Percentiles rank a stretch among this genome's conserved stretches.
These are phyloP conservation scores for Rallus limicola DNA, from an alignment of 2,113 vertebrate genomes.

Conservation along the genomic window DNA sequence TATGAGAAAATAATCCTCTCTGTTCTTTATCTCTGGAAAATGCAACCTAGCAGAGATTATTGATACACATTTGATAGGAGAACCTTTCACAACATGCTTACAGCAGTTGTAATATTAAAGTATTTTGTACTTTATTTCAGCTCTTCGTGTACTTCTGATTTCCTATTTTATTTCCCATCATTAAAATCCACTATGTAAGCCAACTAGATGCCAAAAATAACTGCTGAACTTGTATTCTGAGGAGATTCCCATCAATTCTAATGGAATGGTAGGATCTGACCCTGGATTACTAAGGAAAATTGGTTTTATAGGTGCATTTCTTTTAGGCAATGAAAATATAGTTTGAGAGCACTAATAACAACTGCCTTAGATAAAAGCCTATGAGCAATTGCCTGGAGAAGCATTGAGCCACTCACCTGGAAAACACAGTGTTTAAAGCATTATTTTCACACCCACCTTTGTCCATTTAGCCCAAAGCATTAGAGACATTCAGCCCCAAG, in stretches of 20 bases:
- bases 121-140: not conserved
- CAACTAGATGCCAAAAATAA: not conserved
- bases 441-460: slow-evolving; percentile 13
- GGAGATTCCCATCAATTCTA: not conserved
- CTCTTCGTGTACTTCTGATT: not conserved
- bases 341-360: not conserved
- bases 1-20: not conserved
- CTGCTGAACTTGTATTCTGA: not conserved
- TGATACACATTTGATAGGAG: not conserved
- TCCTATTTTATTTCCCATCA: not conserved
- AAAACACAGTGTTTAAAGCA: slow-evolving; percentile 9
- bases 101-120: not conserved
- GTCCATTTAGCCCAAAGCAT: not conserved
- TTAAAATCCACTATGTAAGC: not conserved
- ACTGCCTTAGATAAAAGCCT: not conserved
- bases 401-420: not conserved
- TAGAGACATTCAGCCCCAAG: not conserved
- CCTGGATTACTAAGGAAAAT: not conserved
- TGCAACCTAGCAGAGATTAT: not conserved
- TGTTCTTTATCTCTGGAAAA: not conserved
- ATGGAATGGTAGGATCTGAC: not conserved
- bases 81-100: not conserved
- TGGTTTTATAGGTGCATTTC: not conserved
- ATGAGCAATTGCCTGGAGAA: not conserved
- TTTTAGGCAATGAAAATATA: not conserved